A percentile compares a stretch with the other conserved stretches of the same genome.
Conservation (phyloP, 2,113 vertebrate genomes). For the Entomyzon cyanotis region DNA sequence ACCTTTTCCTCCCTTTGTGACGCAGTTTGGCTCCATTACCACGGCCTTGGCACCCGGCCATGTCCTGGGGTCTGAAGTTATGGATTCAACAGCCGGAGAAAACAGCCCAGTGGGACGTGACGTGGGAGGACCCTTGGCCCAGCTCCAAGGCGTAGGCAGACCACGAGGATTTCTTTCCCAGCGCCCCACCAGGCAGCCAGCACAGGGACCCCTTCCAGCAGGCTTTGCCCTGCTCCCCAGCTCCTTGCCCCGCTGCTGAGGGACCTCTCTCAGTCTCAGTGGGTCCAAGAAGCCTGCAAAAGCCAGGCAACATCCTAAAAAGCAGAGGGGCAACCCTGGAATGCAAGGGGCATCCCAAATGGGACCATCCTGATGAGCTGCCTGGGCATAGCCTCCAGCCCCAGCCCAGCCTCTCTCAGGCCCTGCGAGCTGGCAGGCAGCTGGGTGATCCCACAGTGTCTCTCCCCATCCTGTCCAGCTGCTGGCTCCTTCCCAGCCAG, state of each 20-base stretch:
- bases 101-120: constrained; percentile 5
- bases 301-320: neutral
- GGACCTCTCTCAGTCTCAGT: fast-evolving
- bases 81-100: constrained; percentile 56
- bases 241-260: neutral
- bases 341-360: neutral
- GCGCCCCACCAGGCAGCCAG: neutral
- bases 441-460: neutral
- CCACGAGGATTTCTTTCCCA: constrained; percentile 29
- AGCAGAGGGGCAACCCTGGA: neutral
- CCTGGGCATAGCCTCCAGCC: neutral
- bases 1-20: constrained; percentile 68
- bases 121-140: constrained; percentile 52
- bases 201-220: neutral
- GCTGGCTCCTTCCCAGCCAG: neutral
- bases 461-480: neutral
- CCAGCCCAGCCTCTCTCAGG: neutral
- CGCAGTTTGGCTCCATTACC: constrained; percentile 57
- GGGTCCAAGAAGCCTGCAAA: neutral
- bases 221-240: neutral
- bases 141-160: constrained; percentile 45
- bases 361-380: neutral
- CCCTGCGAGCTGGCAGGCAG: neutral
- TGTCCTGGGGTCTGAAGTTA: constrained; percentile 54
- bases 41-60: neutral